Percentiles rank a stretch among this genome's conserved stretches.
Evolutionary conservation across 1,140 invertebrate genomes (phyloP).

Genomic region (Glomeris maerens): DNA sequence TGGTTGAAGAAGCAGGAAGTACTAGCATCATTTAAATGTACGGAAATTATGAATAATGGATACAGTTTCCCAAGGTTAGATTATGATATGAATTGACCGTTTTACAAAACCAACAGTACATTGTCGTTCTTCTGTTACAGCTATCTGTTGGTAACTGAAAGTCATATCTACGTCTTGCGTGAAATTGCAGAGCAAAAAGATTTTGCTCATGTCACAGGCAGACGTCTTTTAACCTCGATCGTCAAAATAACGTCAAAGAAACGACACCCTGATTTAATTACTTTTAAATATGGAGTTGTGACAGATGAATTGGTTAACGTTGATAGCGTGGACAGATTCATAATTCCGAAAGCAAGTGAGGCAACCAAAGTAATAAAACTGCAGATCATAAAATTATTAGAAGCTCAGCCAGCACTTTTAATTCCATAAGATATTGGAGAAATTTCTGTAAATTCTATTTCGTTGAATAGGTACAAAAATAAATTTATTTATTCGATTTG

Average conservation of each 20-base stretch:
- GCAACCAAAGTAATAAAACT: constrained; percentile 68
- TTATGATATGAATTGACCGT: neutral
- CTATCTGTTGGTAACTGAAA: constrained; percentile 72
- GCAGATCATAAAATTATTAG: constrained; percentile 36
- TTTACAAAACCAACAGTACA: neutral
- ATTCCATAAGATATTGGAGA: no score
- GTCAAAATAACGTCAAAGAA: constrained; percentile 94
- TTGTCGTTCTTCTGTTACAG: constrained; percentile 34
- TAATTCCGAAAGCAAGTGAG: constrained; percentile 79
- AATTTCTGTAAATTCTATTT: no score
- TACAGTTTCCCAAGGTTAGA: constrained; percentile 59
- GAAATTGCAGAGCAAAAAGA: constrained; percentile 57
- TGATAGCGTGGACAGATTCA: constrained; percentile 75
- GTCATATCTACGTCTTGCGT: constrained; percentile 71
- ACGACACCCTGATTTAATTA: constrained; percentile 81
- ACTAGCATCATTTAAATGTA: constrained; percentile 71
- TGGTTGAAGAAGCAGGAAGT: constrained; percentile 75
- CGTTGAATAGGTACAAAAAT: no score
- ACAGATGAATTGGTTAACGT: constrained; percentile 55
- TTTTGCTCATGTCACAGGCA: constrained; percentile 65
- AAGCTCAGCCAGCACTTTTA: no score
- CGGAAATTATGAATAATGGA: constrained; percentile 77
- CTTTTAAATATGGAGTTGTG: constrained; percentile 78
- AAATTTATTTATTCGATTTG: no score
- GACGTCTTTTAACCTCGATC: constrained; percentile 70